Conservation (phyloP, 2,888 invertebrate species). For the Ephialtes manifestator region DNA sequence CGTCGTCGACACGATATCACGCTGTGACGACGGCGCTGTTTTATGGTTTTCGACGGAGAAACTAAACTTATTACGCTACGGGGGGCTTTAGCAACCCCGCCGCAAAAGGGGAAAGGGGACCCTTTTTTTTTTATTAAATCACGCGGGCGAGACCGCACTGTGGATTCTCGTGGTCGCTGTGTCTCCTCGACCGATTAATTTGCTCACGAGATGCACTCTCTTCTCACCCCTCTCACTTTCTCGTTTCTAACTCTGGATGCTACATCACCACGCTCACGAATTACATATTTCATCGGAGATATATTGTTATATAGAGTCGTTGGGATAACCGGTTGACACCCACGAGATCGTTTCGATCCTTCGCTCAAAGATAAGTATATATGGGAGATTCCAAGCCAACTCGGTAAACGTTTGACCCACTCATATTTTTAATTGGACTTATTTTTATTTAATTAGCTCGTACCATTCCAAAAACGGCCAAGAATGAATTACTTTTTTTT, state of each 20-base stretch:
- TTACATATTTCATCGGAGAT: constrained; percentile 34
- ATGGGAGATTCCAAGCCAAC: neutral
- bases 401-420: too few relatives aligned
- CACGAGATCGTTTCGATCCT: neutral
- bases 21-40: constrained; percentile 77
- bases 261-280: constrained; percentile 1
- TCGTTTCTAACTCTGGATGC: neutral
- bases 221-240: neutral
- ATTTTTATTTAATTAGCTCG: too few relatives aligned
- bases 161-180: constrained; percentile 1
- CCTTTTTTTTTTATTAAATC: constrained; percentile 82
- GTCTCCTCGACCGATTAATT: constrained; percentile 81
- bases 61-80: constrained; percentile 85
- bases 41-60: constrained; percentile 84
- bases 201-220: constrained; percentile 69
- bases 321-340: constrained; percentile 28
- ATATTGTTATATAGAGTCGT: constrained; percentile 23
- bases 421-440: too few relatives aligned
- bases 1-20: constrained; percentile 71
- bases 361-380: neutral
- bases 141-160: constrained; percentile 79
- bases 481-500: too few relatives aligned
- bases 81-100: constrained; percentile 75
- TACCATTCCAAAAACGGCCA: too few relatives aligned
- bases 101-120: constrained; percentile 58